phyloP scores from a whole-genome alignment of 2,888 invertebrate species.

The Phengaris arion region DNA sequence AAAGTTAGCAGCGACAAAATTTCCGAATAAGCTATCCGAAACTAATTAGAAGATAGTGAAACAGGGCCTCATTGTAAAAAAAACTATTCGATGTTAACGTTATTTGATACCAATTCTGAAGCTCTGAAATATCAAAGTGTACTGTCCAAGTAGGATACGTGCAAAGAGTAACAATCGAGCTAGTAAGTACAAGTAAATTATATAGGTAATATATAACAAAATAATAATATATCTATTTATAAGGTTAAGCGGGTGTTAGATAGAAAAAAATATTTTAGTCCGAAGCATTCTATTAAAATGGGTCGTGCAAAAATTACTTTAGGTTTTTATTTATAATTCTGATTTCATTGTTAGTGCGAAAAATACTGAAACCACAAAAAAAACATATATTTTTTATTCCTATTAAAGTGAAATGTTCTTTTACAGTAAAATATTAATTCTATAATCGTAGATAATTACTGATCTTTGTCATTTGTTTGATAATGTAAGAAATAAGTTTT shows the following conservation, averaged over 20 bases:
- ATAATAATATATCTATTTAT: not conserved
- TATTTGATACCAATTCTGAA: too few species aligned
- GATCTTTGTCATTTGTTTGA: too few species aligned
- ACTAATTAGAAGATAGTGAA: too few species aligned
- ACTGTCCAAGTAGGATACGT: too few species aligned
- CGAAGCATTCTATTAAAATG: not conserved
- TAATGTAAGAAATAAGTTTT: not conserved
- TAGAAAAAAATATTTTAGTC: not conserved
- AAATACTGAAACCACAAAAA: not conserved
- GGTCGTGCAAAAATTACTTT: not conserved
- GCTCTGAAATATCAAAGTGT: too few species aligned
- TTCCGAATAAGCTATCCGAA: not conserved
- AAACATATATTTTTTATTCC: not conserved
- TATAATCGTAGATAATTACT: too few species aligned
- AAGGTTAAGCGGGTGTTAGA: slow-evolving; percentile 12
- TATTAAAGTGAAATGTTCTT: not conserved
- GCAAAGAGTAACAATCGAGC: too few species aligned
- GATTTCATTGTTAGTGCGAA: not conserved
- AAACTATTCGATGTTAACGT: too few species aligned
- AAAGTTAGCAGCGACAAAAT: not conserved
- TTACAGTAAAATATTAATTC: too few species aligned
- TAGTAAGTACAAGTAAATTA: too few species aligned
- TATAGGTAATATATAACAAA: too few species aligned
- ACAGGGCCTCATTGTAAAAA: too few species aligned
- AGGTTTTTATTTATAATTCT: not conserved